Evolutionary conservation across 2,113 vertebrate genomes (phyloP).

Genomic region (Seriola rivoliana): DNA sequence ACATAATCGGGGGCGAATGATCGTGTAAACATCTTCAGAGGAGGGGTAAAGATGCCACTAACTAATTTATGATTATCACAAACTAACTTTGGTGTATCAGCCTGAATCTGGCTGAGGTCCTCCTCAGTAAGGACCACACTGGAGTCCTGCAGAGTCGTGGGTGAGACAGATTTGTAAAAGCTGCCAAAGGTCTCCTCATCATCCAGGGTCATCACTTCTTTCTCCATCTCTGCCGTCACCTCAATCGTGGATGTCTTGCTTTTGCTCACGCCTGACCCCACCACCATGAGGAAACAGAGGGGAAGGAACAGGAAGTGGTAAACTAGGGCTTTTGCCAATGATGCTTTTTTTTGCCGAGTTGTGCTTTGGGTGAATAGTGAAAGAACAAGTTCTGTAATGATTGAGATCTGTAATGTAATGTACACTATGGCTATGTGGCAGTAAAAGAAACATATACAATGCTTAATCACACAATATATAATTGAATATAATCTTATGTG

Average conservation of each 20-base stretch:
- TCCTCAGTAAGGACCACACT: slow-evolving; percentile 74
- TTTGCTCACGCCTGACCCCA: slow-evolving; percentile 67
- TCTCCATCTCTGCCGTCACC: slow-evolving; percentile 84
- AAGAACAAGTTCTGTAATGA: not conserved
- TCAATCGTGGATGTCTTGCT: slow-evolving; percentile 81
- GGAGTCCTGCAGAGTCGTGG: slow-evolving; percentile 56
- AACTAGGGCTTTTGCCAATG: not conserved
- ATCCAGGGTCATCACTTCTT: slow-evolving; percentile 86
- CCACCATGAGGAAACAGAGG: not conserved
- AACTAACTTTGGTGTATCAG: slow-evolving; percentile 81
- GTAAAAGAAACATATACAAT: not conserved
- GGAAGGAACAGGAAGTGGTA: slow-evolving; percentile 24
- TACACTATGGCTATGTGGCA: no score
- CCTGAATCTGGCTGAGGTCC: slow-evolving; percentile 78
- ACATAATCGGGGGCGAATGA: not conserved
- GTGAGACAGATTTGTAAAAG: slow-evolving; percentile 80
- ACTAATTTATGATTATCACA: not conserved
- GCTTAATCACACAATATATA: not conserved
- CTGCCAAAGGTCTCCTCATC: slow-evolving; percentile 84
- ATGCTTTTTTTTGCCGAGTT: not conserved
- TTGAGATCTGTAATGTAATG: no score
- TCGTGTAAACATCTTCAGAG: not conserved
- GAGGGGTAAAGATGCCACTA: no score
- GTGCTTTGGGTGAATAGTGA: not conserved
- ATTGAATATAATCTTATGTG: not conserved